phyloP scores from a whole-genome alignment of 2,888 invertebrate species.

The Sinodicranocentrus sp. region DNA sequence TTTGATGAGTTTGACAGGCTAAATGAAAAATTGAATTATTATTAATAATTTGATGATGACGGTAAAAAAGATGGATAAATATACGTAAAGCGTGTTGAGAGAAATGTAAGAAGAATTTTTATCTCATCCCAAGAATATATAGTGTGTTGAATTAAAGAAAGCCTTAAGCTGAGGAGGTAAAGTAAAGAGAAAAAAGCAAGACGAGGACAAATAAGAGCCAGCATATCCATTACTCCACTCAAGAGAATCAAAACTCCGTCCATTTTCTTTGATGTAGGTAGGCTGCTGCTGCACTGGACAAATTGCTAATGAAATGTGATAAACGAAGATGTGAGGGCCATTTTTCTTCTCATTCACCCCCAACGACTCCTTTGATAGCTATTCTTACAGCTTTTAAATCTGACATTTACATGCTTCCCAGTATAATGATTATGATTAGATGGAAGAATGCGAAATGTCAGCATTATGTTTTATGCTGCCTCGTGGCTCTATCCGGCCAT shows the following conservation, averaged over 20 bases:
- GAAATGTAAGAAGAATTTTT: constrained; percentile 10
- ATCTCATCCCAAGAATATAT: neutral
- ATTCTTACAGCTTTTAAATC: constrained; percentile 66
- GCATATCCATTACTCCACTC: constrained; percentile 24
- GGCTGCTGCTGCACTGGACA: constrained; percentile 13
- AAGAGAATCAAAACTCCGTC: constrained; percentile 12
- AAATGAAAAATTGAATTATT: constrained; percentile 71
- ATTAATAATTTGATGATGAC: constrained; percentile 68
- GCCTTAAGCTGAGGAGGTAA: neutral
- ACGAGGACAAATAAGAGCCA: constrained; percentile 37
- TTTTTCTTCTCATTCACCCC: constrained; percentile 57
- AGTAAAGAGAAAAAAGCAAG: constrained; percentile 16
- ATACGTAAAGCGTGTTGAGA: constrained; percentile 36
- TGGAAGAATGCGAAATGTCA: constrained; percentile 50
- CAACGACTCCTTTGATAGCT: constrained; percentile 48
- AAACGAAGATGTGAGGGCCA: constrained; percentile 64
- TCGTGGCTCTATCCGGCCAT: constrained; percentile 49
- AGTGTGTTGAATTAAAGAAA: neutral
- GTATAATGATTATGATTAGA: constrained; percentile 63
- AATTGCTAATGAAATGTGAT: constrained; percentile 63
- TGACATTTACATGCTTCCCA: constrained; percentile 63
- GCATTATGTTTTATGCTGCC: constrained; percentile 60
- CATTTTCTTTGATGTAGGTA: constrained; percentile 56
- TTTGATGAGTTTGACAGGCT: constrained; percentile 69
- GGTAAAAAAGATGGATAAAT: constrained; percentile 45